Base-by-base conservation (phyloP, 2,888 invertebrate species). In the Blomia tropicalis region DNA sequence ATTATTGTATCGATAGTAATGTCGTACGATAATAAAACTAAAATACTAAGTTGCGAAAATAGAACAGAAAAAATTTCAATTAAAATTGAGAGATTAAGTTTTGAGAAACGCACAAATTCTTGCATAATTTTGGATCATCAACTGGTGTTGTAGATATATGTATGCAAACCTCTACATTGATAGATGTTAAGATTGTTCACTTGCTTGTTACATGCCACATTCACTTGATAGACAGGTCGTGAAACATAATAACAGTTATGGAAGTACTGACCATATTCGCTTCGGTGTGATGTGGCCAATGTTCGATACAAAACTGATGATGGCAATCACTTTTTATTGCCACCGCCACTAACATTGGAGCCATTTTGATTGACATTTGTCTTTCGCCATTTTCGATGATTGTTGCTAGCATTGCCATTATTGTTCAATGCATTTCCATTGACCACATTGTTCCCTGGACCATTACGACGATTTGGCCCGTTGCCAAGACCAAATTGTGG, bases 301-400 rank as follows among this genome's bases (percentile, higher is more conserved):
- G n/a, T n/a, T n/a, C n/a, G n/a, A n/a, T n/a, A n/a, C n/a, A n/a
- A n/a, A n/a, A n/a, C n/a, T n/a, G n/a, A n/a, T n/a, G n/a, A n/a
- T n/a, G n/a, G n/a, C n/a, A 17, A 36, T 36, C 36, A 36, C 17
- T 36, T 36, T 17, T 36, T 36, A 17, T 36, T 36, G n/a, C n/a
- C n/a, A n/a, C n/a, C n/a, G n/a, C n/a, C n/a, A 17, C 36, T 36
- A 7, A 36, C 7, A 17, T 36, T 36, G 7, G 36, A 17, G 7
- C 36, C 36, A 36, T 36, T 36, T 36, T 36, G 36, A 17, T 36
- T 36, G 7, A 17, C 7, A 36, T 36, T 47, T 47, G 51, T 25
- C 51, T 47, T 47, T 7, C 51, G 51, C 51, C 51, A 47, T 27
- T 47, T 47, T 27, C 51, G 51, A n/a, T 47, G 51, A 47, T 47